phyloP scores from a whole-genome alignment of 2,888 invertebrate genomes.

The Labia minor region DNA sequence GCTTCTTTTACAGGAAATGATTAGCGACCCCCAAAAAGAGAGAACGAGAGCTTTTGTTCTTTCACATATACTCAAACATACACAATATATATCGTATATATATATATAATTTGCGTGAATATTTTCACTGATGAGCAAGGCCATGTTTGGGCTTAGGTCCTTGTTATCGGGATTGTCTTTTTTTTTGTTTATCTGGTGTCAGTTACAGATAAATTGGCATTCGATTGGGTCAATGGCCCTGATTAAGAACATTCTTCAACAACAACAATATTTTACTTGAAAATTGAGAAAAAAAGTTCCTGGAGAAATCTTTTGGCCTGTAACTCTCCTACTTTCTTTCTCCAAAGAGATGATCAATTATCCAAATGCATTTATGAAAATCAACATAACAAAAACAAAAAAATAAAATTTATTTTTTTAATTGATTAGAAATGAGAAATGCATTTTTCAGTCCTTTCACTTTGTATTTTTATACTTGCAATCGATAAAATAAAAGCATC shows the following conservation, averaged over 20 bases:
- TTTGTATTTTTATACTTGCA: no score
- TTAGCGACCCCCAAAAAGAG: constrained; percentile 13
- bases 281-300: not conserved
- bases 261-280: not conserved
- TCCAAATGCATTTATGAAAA: no score
- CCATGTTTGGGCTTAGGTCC: not conserved
- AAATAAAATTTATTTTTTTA: no score
- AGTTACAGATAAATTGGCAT: constrained; percentile 13
- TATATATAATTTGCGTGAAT: not conserved
- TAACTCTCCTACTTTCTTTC: no score
- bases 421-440: no score
- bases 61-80: not conserved
- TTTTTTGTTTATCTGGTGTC: constrained; percentile 4
- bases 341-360: no score
- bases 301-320: not conserved
- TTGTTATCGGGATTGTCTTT: not conserved
- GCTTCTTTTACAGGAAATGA: constrained; percentile 6
- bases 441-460: no score
- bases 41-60: not conserved
- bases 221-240: not conserved
- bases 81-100: no score
- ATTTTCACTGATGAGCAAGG: not conserved
- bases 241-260: not conserved
- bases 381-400: no score
- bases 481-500: no score